Conservation (phyloP, 2,888 invertebrate species). For the Protophormia terraenovae region DNA sequence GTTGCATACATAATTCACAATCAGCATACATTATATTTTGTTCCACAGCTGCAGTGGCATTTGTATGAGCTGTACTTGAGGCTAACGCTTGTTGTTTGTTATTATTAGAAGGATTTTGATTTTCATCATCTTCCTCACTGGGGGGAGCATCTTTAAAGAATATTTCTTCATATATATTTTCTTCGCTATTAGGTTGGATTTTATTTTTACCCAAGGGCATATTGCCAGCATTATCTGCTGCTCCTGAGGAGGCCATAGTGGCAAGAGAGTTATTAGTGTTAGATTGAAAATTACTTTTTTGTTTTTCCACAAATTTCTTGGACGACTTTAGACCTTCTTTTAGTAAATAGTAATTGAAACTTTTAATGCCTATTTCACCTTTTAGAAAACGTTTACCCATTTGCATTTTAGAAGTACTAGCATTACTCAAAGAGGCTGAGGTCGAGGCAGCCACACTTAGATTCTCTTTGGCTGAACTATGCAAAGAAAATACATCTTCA, state of each 20-base stretch:
- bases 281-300: constrained; percentile 70
- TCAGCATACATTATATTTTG: constrained; percentile 74
- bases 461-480: constrained; percentile 72
- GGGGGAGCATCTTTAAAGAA: constrained; percentile 78
- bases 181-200: constrained; percentile 78
- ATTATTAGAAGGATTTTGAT: constrained; percentile 52
- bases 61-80: constrained; percentile 4
- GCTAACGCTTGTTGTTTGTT: not conserved
- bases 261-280: constrained; percentile 2
- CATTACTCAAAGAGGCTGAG: constrained; percentile 68
- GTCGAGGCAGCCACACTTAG: constrained; percentile 68
- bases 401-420: constrained; percentile 75
- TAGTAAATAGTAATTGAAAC: constrained; percentile 81
- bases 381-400: constrained; percentile 80
- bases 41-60: constrained; percentile 34
- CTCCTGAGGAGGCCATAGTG: not conserved
- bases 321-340: constrained; percentile 81
- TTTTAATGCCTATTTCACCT: constrained; percentile 81
- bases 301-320: constrained; percentile 79
- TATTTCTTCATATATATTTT: constrained; percentile 81
- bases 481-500: constrained; percentile 73
- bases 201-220: constrained; percentile 69
- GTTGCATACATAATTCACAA: constrained; percentile 80
- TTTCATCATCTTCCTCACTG: constrained; percentile 72
- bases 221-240: not conserved